Evolutionary conservation across 2,888 invertebrate genomes (phyloP), one percentile per base, ranked within the genome.

Genomic region (Acanthosepion lycidas): DNA sequence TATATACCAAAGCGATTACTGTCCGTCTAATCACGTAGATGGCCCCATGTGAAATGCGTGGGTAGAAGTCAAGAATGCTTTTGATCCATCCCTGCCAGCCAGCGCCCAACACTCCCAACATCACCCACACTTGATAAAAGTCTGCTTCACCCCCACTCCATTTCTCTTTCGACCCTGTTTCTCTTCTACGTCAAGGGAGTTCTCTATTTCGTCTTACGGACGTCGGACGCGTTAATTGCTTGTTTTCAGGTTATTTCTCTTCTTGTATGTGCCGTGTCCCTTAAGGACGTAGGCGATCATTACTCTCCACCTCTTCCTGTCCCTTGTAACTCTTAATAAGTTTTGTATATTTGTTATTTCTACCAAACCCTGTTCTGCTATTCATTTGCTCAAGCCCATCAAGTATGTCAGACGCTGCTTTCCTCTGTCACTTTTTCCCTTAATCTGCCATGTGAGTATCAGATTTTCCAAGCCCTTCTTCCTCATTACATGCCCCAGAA

Each of bases 1-100:
- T 78, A 78, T 78, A 78, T 78, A 78, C 78, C 78, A 78, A 78
- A 78, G 78, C 78, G 78, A 78, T 78, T 78, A 78, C 78, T 78
- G 78, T 78, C 78, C 33, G 78, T 78, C 78, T 78, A 78, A 78
- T 78, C 78, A 78, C 78, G 78, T 78, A n/a, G n/a, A 78, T 78
- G 33, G 78, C 78, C 78, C 78, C 78, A 78, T 78, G 33, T 78
- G 78, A 78, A 78, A 78, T 78, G 78, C 78, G 78, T 78, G 78
- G 78, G 78, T 78, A n/a, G 78, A n/a, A 78, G 78, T n/a, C 78
- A 78, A 78, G 78, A 78, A 78, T 78, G 78, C 78, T 78, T 78
- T 78, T 78, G 78, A 78, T 78, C 78, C 78, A n/a, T 78, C 78
- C n/a, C 78, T 78, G 78, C 78, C 78, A n/a, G 78, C 78, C 78